These are phyloP conservation scores for Parauchenoglanis punctatus DNA, from an alignment of 2,797 vertebrate species.

Conservation along the genomic window DNA sequence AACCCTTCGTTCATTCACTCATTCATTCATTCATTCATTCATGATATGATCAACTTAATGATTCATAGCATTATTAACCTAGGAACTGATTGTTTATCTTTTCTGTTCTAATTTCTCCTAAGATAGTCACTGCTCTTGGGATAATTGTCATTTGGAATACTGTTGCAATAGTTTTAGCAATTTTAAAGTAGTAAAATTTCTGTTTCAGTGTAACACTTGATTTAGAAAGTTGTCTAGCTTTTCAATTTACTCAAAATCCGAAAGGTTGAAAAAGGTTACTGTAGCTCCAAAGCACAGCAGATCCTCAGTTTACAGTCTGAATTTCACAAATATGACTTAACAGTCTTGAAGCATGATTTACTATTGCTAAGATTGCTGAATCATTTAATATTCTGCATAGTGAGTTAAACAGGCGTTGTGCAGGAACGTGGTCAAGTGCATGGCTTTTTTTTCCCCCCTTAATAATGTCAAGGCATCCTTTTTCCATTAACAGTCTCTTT, in stretches of 20 bases:
- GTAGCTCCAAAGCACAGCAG: neutral
- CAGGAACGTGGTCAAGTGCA: slow-evolving; percentile 30
- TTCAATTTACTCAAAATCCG: neutral
- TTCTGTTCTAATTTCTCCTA: neutral
- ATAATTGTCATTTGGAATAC: neutral
- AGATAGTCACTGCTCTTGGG: neutral
- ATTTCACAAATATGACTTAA: slow-evolving; percentile 42
- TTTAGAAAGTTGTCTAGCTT: neutral
- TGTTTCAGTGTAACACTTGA: neutral
- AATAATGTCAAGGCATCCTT: neutral
- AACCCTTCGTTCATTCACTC: neutral
- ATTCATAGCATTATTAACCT: neutral
- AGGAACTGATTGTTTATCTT: neutral
- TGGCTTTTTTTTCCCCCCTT: neutral
- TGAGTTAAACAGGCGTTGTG: slow-evolving; percentile 40
- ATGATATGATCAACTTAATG: neutral
- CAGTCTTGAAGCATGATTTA: slow-evolving; percentile 34
- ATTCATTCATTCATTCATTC: neutral
- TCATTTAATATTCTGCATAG: slow-evolving; percentile 34
- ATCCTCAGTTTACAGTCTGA: slow-evolving; percentile 11
- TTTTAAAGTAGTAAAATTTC: neutral
- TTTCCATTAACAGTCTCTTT: neutral
- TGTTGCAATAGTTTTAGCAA: neutral
- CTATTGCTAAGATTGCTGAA: slow-evolving; percentile 39
- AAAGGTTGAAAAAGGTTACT: neutral